Evolutionary conservation across 2,888 invertebrate genomes (phyloP).

Genomic region (Reticulitermes lucifugus): DNA sequence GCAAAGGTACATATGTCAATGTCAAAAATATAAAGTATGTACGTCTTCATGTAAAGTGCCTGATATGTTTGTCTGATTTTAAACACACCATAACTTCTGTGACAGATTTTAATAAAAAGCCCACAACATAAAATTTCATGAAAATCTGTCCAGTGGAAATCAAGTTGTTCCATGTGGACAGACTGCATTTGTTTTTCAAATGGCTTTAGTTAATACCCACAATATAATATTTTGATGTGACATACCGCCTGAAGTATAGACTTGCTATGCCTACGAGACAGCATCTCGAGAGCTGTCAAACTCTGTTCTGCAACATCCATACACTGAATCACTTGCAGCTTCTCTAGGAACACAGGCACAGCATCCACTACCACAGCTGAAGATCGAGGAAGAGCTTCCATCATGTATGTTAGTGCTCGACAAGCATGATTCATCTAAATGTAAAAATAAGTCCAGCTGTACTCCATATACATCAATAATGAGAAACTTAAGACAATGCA

Average conservation of each 20-base stretch:
- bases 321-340: constrained; percentile 97
- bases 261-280: constrained; percentile 96
- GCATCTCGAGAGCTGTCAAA: constrained; percentile 95
- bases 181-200: too few relatives aligned
- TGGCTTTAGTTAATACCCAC: too few relatives aligned
- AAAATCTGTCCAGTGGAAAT: too few relatives aligned
- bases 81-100: too few relatives aligned
- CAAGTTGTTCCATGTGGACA: too few relatives aligned
- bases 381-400: constrained; percentile 97
- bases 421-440: constrained; percentile 97
- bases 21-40: too few relatives aligned
- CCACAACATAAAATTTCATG: too few relatives aligned
- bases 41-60: too few relatives aligned
- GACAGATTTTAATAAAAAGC: too few relatives aligned
- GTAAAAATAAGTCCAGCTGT: neutral
- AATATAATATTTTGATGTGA: constrained; percentile 44
- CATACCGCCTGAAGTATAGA: constrained; percentile 91
- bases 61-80: too few relatives aligned
- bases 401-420: constrained; percentile 98
- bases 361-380: constrained; percentile 97
- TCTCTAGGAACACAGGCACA: constrained; percentile 96
- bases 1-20: too few relatives aligned
- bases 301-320: constrained; percentile 99
- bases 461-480: neutral
- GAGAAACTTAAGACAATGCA: neutral